Conservation (phyloP, 30 jellyfish, hydroid and myxozoan species). For the Rhopilema esculentum region DNA sequence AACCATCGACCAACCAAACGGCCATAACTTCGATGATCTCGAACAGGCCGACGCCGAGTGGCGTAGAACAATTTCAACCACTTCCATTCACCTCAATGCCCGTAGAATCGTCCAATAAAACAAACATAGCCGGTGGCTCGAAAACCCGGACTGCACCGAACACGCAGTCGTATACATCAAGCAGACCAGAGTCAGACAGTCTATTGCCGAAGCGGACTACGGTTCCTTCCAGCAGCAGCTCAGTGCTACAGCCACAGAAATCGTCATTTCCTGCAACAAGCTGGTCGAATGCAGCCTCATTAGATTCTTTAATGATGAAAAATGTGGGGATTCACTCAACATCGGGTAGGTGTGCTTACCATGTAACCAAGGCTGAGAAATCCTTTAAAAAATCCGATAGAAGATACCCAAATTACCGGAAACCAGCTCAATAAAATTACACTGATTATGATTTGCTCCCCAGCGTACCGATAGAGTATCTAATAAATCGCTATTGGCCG, state of each 20-base stretch:
- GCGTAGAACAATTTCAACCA: background rate
- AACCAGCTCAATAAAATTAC: background rate
- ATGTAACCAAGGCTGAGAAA: background rate
- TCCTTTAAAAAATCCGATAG: background rate
- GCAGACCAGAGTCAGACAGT: background rate
- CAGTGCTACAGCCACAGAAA: slow-evolving; percentile 10
- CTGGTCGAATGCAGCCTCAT: slow-evolving; percentile 5
- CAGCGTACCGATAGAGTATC: too few species aligned
- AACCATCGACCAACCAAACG: background rate
- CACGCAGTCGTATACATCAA: background rate
- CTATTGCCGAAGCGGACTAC: background rate
- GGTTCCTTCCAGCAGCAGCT: slow-evolving; percentile 3
- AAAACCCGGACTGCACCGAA: too few species aligned
- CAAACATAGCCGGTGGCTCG: background rate
- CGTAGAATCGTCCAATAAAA: background rate
- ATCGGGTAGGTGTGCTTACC: background rate
- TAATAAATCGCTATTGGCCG: too few species aligned
- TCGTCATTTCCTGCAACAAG: background rate
- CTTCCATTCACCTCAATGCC: slow-evolving; percentile 5
- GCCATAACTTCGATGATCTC: background rate
- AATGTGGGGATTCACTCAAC: slow-evolving; percentile 40
- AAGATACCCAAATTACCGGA: background rate
- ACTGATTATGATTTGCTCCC: too few species aligned
- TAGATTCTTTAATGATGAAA: slow-evolving; percentile 64
- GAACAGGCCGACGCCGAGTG: background rate